Evolutionary conservation across 2,113 vertebrate genomes (phyloP).

Genomic region (Brachyistius frenatus): DNA sequence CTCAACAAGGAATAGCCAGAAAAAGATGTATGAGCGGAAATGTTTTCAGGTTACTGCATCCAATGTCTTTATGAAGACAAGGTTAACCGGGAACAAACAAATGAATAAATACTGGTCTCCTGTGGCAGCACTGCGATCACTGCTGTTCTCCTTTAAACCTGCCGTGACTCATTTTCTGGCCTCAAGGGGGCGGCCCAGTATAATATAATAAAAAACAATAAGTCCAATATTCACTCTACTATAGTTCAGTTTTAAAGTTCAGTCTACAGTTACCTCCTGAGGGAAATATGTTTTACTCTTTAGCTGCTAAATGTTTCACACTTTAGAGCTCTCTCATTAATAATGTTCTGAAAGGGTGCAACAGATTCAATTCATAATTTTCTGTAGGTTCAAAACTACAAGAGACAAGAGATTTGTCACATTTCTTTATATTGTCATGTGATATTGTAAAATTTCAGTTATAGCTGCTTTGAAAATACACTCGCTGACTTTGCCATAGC

Average conservation of each 20-base stretch:
- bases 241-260: no score
- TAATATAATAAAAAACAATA: not conserved
- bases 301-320: no score
- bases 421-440: no score
- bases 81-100: not conserved
- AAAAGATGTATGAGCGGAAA: not conserved
- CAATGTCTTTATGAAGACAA: not conserved
- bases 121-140: constrained; percentile 10
- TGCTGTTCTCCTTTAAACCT: not conserved
- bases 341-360: no score
- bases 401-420: not conserved
- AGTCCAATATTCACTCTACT: not conserved
- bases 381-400: not conserved
- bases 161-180: no score
- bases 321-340: no score
- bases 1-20: not conserved
- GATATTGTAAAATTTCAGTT: not conserved
- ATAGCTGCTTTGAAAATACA: no score
- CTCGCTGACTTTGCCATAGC: not conserved
- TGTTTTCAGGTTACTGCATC: not conserved
- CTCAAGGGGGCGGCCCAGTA: not conserved
- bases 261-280: no score
- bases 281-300: no score
- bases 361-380: not conserved
- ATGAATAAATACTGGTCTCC: constrained; percentile 24